phyloP scores from a whole-genome alignment of 2,888 invertebrate species.

The Drosophila greeni region DNA sequence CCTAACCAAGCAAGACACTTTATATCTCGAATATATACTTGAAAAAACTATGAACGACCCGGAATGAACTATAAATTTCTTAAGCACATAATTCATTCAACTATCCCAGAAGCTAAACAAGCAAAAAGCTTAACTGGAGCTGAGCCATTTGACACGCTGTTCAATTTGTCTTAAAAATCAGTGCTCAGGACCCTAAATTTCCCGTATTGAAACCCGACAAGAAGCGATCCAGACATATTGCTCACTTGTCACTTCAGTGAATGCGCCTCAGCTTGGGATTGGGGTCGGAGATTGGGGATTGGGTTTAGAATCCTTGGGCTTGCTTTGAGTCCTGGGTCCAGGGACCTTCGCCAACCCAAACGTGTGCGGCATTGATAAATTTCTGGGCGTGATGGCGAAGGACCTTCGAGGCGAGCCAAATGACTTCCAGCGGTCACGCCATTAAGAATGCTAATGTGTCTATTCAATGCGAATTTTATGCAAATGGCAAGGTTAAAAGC shows the following conservation, averaged over 20 bases:
- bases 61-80: conserved; percentile 16
- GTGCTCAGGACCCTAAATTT: conserved; percentile 6
- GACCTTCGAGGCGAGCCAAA: conserved; percentile 40
- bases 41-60: not conserved
- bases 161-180: conserved; percentile 66
- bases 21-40: conserved; percentile 1
- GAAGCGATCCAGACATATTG: conserved; percentile 56
- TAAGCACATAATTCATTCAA: conserved; percentile 53
- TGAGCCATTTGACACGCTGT: conserved; percentile 67
- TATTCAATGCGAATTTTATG: conserved; percentile 73
- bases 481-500: conserved; percentile 73
- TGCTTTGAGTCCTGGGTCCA: conserved; percentile 18
- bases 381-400: conserved; percentile 35
- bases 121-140: conserved; percentile 17
- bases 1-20: no score
- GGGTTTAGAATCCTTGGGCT: conserved; percentile 1
- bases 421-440: conserved; percentile 64
- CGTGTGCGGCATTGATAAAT: conserved; percentile 72
- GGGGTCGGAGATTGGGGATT: conserved; percentile 19
- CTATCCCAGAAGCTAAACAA: conserved; percentile 35
- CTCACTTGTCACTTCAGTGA: conserved; percentile 72
- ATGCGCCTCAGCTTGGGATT: conserved; percentile 29
- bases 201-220: conserved; percentile 25
- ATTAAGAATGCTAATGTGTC: conserved; percentile 75
- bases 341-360: conserved; percentile 52